Conservation (phyloP, 2,113 vertebrate genomes). For the Bubo blakistoni region DNA sequence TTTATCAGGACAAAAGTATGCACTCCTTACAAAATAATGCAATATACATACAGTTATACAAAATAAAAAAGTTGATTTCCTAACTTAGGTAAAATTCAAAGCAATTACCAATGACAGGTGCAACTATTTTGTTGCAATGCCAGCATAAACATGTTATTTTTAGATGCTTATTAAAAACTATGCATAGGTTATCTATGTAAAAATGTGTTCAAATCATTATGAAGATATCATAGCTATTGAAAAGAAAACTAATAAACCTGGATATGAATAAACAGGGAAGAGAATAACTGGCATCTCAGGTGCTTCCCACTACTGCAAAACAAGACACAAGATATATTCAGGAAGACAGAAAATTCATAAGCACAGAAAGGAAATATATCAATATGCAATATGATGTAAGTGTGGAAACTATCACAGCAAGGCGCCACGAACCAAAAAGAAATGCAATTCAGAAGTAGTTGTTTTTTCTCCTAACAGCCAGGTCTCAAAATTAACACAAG, state of each 20-base stretch:
- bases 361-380: background rate
- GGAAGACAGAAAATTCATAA: background rate
- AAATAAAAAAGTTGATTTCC: background rate
- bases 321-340: background rate
- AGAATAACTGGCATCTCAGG: background rate
- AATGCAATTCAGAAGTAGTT: background rate
- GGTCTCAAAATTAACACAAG: background rate
- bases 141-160: background rate
- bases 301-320: background rate
- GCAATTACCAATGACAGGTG: background rate
- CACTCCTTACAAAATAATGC: background rate
- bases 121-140: background rate
- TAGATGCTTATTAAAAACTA: background rate
- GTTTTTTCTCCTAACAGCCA: background rate
- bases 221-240: background rate
- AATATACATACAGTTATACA: background rate
- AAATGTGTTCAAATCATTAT: background rate
- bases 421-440: background rate
- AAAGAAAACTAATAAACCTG: background rate
- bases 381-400: background rate
- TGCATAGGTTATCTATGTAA: background rate
- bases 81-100: background rate
- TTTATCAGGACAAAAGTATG: background rate
- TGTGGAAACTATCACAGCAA: background rate
- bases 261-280: background rate